Base-by-base conservation (phyloP, 2,113 vertebrate species). In the Thamnaconus septentrionalis region DNA sequence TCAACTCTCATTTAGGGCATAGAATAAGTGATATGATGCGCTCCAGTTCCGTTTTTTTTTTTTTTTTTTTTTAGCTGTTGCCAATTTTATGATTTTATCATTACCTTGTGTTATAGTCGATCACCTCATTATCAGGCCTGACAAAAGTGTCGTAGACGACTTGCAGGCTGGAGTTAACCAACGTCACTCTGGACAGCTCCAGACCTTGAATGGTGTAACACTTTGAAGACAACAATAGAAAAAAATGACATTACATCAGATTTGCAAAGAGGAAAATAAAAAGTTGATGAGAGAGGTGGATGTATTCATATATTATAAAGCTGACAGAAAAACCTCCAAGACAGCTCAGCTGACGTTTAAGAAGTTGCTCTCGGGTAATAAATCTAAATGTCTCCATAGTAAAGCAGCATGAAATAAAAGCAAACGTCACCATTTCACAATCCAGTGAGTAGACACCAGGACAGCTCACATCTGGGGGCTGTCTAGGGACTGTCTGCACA, bases 21-120 rank as follows among this genome's bases (percentile, higher is more conserved):
- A 4, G 47, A 31, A 2, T 5, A 6, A 6, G 3, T 18, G 11
- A 6, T 5, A 7, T 12, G 18, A 31, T 53, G 51, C 4, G 51
- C 4, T 18, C 31, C 51, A 53, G 12, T 8, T 31, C 18, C 1
- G 18, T 31, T 31, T 57, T 3, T 3, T 4, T 5, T 4, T 18
- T 47, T 5, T 5, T 52, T 50, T 10, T n/a, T 39, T 12, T 42
- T 69, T 7, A 55, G 3, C 8, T 1, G n/a, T 1, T 43, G 41
- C 1, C 0, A 45, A 31, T 31, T 31, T 31, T 31, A 31, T 31
- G 18, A 31, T 31, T 31, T 31, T 31, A 31, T 31, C 7, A 51
- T 69, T 90, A 94, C 92, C 91, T 94, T 66, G 80, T 92, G 64
- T 94, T 93, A 56, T 79, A 94, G 86, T 95, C 93, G 56, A 93